phyloP scores from a whole-genome alignment of 2,797 vertebrate genomes.

The Rallus crepitans region DNA sequence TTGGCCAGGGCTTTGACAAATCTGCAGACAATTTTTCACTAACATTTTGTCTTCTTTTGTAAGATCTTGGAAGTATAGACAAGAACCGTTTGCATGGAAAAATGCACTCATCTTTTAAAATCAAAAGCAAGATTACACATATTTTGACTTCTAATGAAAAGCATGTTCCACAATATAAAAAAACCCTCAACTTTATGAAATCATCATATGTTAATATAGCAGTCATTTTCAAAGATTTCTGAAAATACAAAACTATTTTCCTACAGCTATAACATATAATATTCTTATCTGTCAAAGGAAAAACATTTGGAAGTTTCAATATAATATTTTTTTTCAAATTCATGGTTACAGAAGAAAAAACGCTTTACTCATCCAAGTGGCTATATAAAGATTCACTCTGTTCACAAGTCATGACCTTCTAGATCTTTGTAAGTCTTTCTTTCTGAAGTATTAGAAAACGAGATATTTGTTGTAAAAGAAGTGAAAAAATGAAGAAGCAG shows the following conservation, averaged over 20 bases:
- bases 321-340: neutral
- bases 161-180: neutral
- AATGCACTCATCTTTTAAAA: neutral
- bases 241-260: neutral
- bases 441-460: neutral
- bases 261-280: neutral
- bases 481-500: neutral
- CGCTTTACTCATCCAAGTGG: neutral
- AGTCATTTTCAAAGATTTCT: neutral
- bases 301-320: neutral
- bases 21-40: neutral
- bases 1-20: neutral
- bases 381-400: neutral
- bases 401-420: neutral
- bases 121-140: neutral
- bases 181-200: neutral
- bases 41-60: neutral
- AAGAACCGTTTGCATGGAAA: neutral
- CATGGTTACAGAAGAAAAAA: neutral
- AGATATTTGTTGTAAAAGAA: neutral
- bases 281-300: neutral
- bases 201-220: neutral
- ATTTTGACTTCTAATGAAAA: neutral
- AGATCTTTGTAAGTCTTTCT: neutral
- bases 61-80: neutral